Percentiles rank a stretch among this genome's conserved stretches.
These are phyloP conservation scores for Epirrhoe tristata DNA, from an alignment of 2,888 invertebrate species.

Conservation along the genomic window DNA sequence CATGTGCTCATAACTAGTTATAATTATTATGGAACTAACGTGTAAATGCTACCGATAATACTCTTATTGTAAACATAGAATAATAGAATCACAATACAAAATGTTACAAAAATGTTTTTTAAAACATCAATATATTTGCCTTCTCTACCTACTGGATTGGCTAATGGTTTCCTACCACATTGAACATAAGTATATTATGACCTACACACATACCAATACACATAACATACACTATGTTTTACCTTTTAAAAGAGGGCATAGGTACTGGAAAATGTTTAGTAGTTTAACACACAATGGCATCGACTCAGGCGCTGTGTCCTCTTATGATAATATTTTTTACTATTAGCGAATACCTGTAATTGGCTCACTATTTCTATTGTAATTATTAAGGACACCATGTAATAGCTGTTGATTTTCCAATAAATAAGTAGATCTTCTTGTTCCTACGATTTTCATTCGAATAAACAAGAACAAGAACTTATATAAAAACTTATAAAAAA, in stretches of 20 bases:
- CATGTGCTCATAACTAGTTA: constrained; percentile 14
- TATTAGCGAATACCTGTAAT: too few relatives aligned
- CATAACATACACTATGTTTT: background rate
- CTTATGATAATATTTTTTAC: too few relatives aligned
- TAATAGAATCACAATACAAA: constrained; percentile 27
- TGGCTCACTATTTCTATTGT: too few relatives aligned
- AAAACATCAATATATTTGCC: background rate
- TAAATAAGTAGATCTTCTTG: too few relatives aligned
- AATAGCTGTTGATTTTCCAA: too few relatives aligned
- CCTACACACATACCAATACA: background rate
- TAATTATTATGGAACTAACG: constrained; percentile 22
- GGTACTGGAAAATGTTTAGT: too few relatives aligned
- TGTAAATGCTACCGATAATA: constrained; percentile 44
- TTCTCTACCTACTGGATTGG: background rate
- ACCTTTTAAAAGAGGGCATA: background rate
- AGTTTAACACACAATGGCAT: too few relatives aligned
- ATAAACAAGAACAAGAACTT: too few relatives aligned
- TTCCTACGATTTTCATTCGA: too few relatives aligned
- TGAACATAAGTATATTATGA: background rate
- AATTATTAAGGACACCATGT: too few relatives aligned
- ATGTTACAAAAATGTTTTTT: background rate
- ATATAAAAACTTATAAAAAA: too few relatives aligned
- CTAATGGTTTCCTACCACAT: background rate
- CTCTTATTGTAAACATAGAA: constrained; percentile 34
- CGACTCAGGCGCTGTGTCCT: too few relatives aligned